phyloP scores from a whole-genome alignment of 2,888 invertebrate species.

The Calameuta pallipes region DNA sequence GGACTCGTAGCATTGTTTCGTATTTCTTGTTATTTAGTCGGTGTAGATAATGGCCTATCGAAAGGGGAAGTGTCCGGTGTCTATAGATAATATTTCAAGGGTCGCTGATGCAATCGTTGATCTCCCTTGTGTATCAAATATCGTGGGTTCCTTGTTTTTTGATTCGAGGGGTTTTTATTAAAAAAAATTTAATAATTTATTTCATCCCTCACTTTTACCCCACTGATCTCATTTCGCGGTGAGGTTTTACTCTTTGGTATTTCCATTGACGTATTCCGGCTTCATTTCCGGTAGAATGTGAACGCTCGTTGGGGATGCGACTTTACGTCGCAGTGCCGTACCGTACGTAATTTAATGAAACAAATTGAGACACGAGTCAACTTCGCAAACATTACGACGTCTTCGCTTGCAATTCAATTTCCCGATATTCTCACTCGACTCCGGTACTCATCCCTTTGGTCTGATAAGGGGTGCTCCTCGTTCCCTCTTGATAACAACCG shows the following conservation, averaged over 20 bases:
- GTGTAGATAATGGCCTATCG: neutral
- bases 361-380: constrained; percentile 51
- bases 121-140: neutral
- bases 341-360: constrained; percentile 42
- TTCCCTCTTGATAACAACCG: neutral
- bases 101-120: neutral
- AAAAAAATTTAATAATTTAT: neutral
- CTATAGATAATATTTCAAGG: neutral
- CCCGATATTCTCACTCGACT: constrained; percentile 35
- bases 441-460: neutral
- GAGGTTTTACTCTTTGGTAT: neutral
- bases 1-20: neutral
- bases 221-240: neutral
- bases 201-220: too few species aligned
- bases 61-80: neutral
- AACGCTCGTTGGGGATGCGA: too few species aligned
- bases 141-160: neutral
- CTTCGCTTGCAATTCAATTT: constrained; percentile 52
- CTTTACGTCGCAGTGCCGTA: neutral
- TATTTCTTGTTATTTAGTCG: neutral
- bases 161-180: neutral
- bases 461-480: neutral
- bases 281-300: too few species aligned
- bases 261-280: neutral
- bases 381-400: constrained; percentile 3